Conservation (phyloP, 2,888 invertebrate species). For the Drosophila phalerata region DNA sequence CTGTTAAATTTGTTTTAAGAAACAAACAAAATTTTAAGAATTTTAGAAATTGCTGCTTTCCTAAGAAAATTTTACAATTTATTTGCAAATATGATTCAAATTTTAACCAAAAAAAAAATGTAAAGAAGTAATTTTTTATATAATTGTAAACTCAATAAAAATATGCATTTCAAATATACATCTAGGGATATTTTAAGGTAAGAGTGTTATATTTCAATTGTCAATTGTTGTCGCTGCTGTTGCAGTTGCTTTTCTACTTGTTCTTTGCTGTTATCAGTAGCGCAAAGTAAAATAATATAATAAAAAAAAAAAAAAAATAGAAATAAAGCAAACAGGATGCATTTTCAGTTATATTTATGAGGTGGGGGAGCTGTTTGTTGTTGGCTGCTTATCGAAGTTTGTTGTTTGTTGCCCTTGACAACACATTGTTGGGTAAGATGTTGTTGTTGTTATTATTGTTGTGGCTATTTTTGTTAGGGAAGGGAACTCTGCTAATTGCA, state of each 20-base stretch:
- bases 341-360: conserved; percentile 35
- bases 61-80: too few species aligned
- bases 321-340: conserved; percentile 41
- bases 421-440: conserved; percentile 14
- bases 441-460: conserved; percentile 6
- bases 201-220: conserved; percentile 10
- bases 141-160: neutral
- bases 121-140: too few species aligned
- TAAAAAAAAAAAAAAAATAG: neutral
- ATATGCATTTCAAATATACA: neutral
- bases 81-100: too few species aligned
- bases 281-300: conserved; percentile 17
- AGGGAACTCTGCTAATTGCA: conserved; percentile 46
- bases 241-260: conserved; percentile 4
- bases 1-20: too few species aligned
- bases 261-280: conserved; percentile 30
- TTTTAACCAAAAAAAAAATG: too few species aligned
- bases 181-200: neutral
- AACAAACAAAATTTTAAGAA: too few species aligned
- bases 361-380: conserved; percentile 34
- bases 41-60: too few species aligned
- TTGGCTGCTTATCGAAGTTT: conserved; percentile 41
- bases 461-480: neutral
- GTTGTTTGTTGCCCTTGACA: conserved; percentile 45
- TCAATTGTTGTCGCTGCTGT: conserved; percentile 18